Evolutionary conservation across 2,797 vertebrate genomes (phyloP), one percentile per base, ranked within the genome.

Genomic region (Trachops cirrhosus): DNA sequence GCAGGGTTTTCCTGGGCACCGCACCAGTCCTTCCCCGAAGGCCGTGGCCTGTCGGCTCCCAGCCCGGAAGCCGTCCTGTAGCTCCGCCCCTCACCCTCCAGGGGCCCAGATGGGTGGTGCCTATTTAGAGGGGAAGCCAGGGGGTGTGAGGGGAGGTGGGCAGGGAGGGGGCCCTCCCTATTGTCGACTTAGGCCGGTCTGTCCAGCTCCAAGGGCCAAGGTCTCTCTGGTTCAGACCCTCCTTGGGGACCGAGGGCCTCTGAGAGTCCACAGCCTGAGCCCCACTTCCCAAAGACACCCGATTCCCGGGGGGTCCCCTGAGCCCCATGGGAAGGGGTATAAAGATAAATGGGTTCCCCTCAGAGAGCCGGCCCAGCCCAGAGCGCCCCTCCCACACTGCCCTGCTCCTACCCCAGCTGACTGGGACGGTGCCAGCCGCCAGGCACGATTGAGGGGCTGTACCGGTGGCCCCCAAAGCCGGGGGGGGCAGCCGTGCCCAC

Each of bases 251-350:
- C 9, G n/a, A 74, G 48, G 79, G 21, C 85, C 78, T 62, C 67
- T 14, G 54, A 59, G 52, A 5, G 21, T 54, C 78, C 41, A 68
- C 19, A 50, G 71, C 62, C 34, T 44, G 50, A 74, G 46, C 62
- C 84, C 48, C 26, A n/a, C 73, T 83, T 82, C 91, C 82, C 52
- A 26, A 68, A 89, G 85, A 93, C 70, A n/a, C 64, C 8, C 0
- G 37, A 46, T 77, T 92, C 67, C 34, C 64, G 12, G 52, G 73
- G 57, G 57, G 26, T 26, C 57, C 24, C 11, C 57, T 59, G 26
- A 3, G 24, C 26, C 57, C 57, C 11, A 1, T 59, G 84, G 91
- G 83, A 85, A 52, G 19, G 16, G 75, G 34, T 92, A 44, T 86
- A 50, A 92, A 93, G 91, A 87, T 84, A 89, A 86, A 21, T 5